Evolutionary conservation across 2,888 invertebrate genomes (phyloP).

Genomic region (Argyresthia goedartella): DNA sequence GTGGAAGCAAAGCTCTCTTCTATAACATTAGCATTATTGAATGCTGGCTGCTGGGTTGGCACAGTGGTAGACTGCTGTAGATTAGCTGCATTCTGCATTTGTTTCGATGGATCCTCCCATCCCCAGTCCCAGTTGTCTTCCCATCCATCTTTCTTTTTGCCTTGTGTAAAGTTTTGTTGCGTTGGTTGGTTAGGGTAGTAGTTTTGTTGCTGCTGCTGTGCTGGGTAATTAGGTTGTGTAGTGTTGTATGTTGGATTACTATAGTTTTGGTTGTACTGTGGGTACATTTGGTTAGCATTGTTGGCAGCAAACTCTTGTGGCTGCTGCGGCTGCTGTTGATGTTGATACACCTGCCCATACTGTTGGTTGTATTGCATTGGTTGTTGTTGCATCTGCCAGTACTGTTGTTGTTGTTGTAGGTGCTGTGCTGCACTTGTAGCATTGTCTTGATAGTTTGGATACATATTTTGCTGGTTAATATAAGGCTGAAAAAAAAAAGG

Average conservation of each 20-base stretch:
- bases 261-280: constrained; percentile 45
- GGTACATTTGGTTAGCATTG: constrained; percentile 24
- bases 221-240: constrained; percentile 30
- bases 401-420: constrained; percentile 34
- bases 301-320: constrained; percentile 19
- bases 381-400: constrained; percentile 35
- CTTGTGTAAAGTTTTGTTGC: constrained; percentile 25
- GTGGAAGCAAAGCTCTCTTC: constrained; percentile 70
- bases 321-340: constrained; percentile 13
- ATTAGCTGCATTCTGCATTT: constrained; percentile 32
- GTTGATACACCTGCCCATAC: constrained; percentile 41
- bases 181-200: constrained; percentile 37
- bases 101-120: constrained; percentile 69
- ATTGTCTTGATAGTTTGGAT: constrained; percentile 34
- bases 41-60: constrained; percentile 22
- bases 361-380: constrained; percentile 24
- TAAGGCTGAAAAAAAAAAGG: constrained; percentile 36
- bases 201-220: constrained; percentile 32
- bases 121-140: constrained; percentile 73
- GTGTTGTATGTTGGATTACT: constrained; percentile 30
- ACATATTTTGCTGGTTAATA: constrained; percentile 45
- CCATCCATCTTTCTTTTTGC: constrained; percentile 40
- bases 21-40: constrained; percentile 59
- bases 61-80: constrained; percentile 18
- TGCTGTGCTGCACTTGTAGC: constrained; percentile 12